Evolutionary conservation across 2,113 vertebrate species (phyloP).

Genomic region (Falco punctatus): DNA sequence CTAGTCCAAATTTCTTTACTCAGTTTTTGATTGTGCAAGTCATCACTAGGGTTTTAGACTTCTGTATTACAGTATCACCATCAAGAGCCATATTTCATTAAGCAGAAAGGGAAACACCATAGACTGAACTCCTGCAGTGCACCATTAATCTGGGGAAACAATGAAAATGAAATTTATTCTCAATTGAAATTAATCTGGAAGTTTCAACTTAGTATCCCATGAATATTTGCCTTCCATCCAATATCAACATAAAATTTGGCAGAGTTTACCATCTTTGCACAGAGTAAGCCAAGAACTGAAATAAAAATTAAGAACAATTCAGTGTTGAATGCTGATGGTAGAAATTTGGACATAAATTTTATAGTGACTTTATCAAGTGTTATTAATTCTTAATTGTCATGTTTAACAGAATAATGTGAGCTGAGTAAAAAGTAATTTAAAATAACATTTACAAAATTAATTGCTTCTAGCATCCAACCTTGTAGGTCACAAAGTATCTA

Average conservation of each 20-base stretch:
- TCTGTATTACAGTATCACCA: not conserved
- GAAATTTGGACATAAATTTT: not conserved
- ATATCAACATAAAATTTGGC: not conserved
- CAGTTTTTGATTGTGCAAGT: not conserved
- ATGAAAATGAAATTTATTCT: not conserved
- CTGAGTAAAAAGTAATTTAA: not conserved
- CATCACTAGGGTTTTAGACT: not conserved
- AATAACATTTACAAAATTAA: not conserved
- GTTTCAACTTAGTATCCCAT: not conserved
- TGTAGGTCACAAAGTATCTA: not conserved
- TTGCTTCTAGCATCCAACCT: not conserved
- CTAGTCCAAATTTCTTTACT: not conserved
- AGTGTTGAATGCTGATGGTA: not conserved
- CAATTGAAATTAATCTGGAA: not conserved
- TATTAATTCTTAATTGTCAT: not conserved
- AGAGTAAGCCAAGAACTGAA: constrained; percentile 7
- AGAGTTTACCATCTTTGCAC: not conserved
- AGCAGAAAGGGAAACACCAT: not conserved
- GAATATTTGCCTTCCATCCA: not conserved
- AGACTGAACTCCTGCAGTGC: not conserved
- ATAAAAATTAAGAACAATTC: not conserved
- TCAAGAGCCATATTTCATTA: not conserved
- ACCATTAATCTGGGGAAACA: not conserved
- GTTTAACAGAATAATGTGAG: not conserved
- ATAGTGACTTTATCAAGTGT: not conserved